phyloP scores from a whole-genome alignment of 2,888 invertebrate genomes.

The Brachynemurus nebulosus region DNA sequence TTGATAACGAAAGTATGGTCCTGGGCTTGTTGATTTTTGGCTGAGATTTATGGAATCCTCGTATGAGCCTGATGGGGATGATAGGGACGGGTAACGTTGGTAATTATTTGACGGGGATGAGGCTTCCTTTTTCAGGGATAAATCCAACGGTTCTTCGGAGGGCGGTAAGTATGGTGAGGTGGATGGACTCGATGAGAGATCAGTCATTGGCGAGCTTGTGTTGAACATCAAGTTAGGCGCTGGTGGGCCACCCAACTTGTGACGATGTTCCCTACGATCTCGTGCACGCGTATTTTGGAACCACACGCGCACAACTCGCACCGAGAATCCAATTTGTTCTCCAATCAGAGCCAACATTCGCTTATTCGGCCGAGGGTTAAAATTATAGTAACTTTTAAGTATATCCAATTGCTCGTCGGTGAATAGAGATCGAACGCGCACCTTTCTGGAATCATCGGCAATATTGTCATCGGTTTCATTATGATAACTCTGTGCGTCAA shows the following conservation, averaged over 20 bases:
- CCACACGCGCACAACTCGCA: conserved; percentile 85
- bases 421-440: conserved; percentile 84
- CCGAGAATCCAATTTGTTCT: conserved; percentile 55
- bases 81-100: conserved; percentile 46
- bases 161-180: conserved; percentile 19
- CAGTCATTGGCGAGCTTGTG: conserved; percentile 16
- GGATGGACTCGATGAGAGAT: conserved; percentile 9
- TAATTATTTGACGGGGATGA: too few species aligned
- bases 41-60: conserved; percentile 68
- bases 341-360: conserved; percentile 88
- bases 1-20: background rate
- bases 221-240: conserved; percentile 23
- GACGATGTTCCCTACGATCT: conserved; percentile 56
- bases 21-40: conserved; percentile 38
- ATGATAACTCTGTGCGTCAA: conserved; percentile 24
- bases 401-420: conserved; percentile 86
- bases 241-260: conserved; percentile 25
- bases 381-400: conserved; percentile 75
- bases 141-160: conserved; percentile 74
- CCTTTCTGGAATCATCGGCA: conserved; percentile 53
- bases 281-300: conserved; percentile 91
- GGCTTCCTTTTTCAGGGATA: conserved; percentile 70
- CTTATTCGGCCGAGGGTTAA: conserved; percentile 86
- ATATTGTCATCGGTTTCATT: too few species aligned
- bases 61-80: conserved; percentile 44